Conservation (phyloP, 2,797 vertebrate genomes). For the Mionectes olivaceus region DNA sequence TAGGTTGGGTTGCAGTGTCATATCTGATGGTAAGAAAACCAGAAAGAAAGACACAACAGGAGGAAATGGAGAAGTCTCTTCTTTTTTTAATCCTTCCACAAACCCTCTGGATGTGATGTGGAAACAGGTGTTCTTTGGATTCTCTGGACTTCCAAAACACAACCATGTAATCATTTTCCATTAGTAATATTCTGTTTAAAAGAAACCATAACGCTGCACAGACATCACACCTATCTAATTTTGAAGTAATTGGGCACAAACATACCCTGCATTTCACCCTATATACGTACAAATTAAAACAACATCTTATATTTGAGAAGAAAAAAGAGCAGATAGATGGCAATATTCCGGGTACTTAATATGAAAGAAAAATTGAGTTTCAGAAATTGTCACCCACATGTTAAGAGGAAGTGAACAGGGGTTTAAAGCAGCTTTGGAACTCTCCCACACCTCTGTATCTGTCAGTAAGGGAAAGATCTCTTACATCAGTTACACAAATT, state of each 20-base stretch:
- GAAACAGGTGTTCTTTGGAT: not conserved
- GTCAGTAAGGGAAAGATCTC: not conserved
- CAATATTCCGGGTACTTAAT: not conserved
- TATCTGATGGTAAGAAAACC: not conserved
- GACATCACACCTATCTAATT: not conserved
- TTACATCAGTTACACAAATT: not conserved
- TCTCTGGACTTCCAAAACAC: not conserved
- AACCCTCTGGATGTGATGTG: not conserved
- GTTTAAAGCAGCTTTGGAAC: not conserved
- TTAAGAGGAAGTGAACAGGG: not conserved
- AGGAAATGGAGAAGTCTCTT: not conserved
- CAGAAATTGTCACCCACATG: not conserved
- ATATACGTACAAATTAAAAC: not conserved
- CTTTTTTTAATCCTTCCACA: not conserved
- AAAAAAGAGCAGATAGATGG: not conserved
- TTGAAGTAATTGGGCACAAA: not conserved
- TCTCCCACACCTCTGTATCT: not conserved
- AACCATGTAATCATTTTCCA: not conserved
- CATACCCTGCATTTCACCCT: not conserved
- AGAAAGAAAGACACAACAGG: not conserved
- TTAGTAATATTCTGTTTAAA: not conserved
- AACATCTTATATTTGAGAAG: not conserved
- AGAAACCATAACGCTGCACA: not conserved
- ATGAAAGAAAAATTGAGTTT: not conserved
- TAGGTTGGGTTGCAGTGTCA: not conserved